Percentiles rank a stretch among this genome's conserved stretches.
Evolutionary conservation across 2,888 invertebrate species (phyloP).

Genomic region (Desoria tigrina): DNA sequence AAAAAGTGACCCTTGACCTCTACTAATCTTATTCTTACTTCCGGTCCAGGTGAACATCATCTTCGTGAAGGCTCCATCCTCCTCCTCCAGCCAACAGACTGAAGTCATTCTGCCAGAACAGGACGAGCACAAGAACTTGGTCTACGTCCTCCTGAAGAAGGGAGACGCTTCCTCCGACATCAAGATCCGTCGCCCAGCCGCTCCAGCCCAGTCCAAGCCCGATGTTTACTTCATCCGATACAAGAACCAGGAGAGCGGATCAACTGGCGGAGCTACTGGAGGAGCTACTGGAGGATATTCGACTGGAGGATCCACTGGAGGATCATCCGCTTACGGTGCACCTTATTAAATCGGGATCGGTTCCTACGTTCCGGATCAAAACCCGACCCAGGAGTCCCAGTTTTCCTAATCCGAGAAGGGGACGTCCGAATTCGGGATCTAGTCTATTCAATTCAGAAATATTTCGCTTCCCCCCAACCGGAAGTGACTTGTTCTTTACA

Average conservation of each 20-base stretch:
- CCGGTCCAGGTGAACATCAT: constrained; percentile 74
- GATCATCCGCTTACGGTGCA: too few relatives aligned
- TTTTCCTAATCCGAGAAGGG: too few relatives aligned
- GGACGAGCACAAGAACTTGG: constrained; percentile 78
- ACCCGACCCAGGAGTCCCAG: too few relatives aligned
- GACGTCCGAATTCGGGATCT: too few relatives aligned
- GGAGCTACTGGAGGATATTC: not conserved
- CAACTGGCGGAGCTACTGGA: constrained; percentile 9
- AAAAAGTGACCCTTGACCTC: not conserved
- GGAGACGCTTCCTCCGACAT: constrained; percentile 81
- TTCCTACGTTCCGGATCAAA: too few relatives aligned
- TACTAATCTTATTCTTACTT: not conserved
- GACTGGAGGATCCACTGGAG: too few relatives aligned
- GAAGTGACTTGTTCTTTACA: too few relatives aligned
- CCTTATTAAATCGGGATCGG: too few relatives aligned
- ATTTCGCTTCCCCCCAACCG: too few relatives aligned
- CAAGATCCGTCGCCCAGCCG: constrained; percentile 71
- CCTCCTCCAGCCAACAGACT: constrained; percentile 59
- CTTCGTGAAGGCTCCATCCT: constrained; percentile 68
- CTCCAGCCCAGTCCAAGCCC: constrained; percentile 81
- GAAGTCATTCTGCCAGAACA: constrained; percentile 69
- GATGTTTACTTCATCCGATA: constrained; percentile 77
- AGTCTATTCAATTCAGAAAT: too few relatives aligned
- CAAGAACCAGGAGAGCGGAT: not conserved
- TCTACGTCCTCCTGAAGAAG: constrained; percentile 83